A percentile compares a stretch with the other conserved stretches of the same genome.
Conservation (phyloP, 2,888 invertebrate genomes). For the Pediacus dermestoides region DNA sequence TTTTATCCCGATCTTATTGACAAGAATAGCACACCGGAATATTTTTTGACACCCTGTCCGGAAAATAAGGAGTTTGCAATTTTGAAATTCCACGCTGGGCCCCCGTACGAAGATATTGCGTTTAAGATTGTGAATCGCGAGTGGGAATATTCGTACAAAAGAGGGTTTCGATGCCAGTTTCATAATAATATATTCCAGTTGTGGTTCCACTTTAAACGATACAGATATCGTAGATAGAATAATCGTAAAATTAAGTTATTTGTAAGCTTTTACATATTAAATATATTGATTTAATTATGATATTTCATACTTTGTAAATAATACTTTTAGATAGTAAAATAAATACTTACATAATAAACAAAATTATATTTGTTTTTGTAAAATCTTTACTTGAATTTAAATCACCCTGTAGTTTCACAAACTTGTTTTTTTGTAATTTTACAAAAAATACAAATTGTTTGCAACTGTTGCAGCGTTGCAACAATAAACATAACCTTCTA, state of each 20-base stretch:
- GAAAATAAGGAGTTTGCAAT: constrained; percentile 95
- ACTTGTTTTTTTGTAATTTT: too few species aligned
- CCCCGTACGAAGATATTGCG: constrained; percentile 98
- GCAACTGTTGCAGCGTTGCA: too few species aligned
- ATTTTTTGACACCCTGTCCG: constrained; percentile 83
- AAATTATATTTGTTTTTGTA: too few species aligned
- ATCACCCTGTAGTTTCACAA: too few species aligned
- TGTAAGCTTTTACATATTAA: too few species aligned
- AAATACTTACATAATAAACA: too few species aligned
- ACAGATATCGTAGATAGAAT: constrained; percentile 83
- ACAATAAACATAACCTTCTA: too few species aligned
- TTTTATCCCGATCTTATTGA: constrained; percentile 99
- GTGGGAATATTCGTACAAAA: constrained; percentile 98
- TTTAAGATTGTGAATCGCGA: constrained; percentile 98
- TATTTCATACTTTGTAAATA: too few species aligned
- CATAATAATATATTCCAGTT: constrained; percentile 99
- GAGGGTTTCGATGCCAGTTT: constrained; percentile 98
- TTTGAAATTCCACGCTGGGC: constrained; percentile 94
- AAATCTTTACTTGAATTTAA: too few species aligned
- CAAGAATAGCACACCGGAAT: constrained; percentile 87
- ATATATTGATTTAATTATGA: too few species aligned
- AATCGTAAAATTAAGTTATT: constrained; percentile 5
- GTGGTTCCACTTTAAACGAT: constrained; percentile 99
- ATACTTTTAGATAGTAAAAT: too few species aligned
- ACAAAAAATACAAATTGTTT: too few species aligned